phyloP scores from a whole-genome alignment of 2,888 invertebrate genomes.

The Melanchra persicariae region DNA sequence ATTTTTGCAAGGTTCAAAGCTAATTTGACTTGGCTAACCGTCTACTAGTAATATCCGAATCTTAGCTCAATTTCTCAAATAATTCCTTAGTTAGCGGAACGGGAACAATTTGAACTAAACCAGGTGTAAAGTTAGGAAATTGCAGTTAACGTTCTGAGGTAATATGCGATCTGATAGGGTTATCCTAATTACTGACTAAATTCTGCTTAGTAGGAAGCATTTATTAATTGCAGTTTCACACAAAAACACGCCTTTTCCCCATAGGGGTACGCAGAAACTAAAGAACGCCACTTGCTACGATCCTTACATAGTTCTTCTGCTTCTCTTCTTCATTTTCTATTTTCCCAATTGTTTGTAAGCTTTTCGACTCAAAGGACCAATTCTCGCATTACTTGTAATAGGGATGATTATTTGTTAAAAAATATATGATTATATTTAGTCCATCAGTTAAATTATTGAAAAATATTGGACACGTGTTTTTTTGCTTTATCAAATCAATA shows the following conservation, averaged over 20 bases:
- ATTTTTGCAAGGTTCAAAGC: no score
- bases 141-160: slow-evolving; percentile 23
- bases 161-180: slow-evolving; percentile 26
- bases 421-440: no score
- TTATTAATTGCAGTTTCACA: not conserved
- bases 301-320: no score
- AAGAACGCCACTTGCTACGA: no score
- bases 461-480: no score
- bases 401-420: no score
- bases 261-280: no score
- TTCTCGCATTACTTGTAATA: not conserved
- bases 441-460: no score
- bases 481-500: no score
- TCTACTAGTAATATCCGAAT: not conserved
- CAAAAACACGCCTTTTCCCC: no score
- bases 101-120: slow-evolving; percentile 15
- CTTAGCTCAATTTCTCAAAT: slow-evolving; percentile 29
- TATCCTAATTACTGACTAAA: not conserved
- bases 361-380: not conserved
- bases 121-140: slow-evolving; percentile 35
- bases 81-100: slow-evolving; percentile 18
- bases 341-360: not conserved
- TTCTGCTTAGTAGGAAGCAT: not conserved
- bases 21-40: no score
- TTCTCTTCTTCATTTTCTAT: no score